A percentile compares a stretch with the other conserved stretches of the same genome.
phyloP scores from a whole-genome alignment of 1,140 invertebrate genomes.

The Ruditapes philippinarum region DNA sequence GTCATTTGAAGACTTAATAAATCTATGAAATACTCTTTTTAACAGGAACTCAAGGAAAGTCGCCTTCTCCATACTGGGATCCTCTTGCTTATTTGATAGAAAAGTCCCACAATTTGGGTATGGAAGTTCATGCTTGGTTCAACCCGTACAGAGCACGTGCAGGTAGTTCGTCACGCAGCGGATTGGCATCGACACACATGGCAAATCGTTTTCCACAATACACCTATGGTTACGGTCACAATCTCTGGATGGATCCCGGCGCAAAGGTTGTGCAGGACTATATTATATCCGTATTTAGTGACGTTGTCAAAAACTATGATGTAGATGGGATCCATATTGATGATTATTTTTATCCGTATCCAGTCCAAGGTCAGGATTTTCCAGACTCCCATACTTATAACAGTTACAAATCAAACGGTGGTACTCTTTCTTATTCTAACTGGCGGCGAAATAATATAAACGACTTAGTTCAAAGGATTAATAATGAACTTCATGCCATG shows the following conservation, averaged over 20 bases:
- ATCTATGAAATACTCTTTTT: no score
- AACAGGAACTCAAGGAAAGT: constrained; percentile 77
- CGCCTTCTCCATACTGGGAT: constrained; percentile 80
- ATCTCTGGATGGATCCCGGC: constrained; percentile 85
- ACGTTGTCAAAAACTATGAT: constrained; percentile 83
- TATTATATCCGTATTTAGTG: constrained; percentile 74
- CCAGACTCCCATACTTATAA: constrained; percentile 80
- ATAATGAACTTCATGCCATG: constrained; percentile 70
- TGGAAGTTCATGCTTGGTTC: constrained; percentile 85
- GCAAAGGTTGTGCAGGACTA: constrained; percentile 74
- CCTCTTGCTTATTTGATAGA: constrained; percentile 79
- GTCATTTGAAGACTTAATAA: no score
- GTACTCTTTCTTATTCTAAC: constrained; percentile 74
- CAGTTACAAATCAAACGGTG: constrained; percentile 75
- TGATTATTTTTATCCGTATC: constrained; percentile 86
- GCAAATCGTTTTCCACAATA: constrained; percentile 76
- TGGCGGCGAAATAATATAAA: constrained; percentile 84
- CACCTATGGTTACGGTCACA: constrained; percentile 77
- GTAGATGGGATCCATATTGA: constrained; percentile 85
- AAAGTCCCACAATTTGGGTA: constrained; percentile 77
- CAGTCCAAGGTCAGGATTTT: constrained; percentile 75
- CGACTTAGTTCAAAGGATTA: constrained; percentile 74
- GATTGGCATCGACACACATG: constrained; percentile 81
- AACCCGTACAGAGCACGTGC: constrained; percentile 82
- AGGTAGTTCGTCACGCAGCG: constrained; percentile 68